Evolutionary conservation across 2,888 invertebrate species (phyloP).

Genomic region (Escarpia spicata): DNA sequence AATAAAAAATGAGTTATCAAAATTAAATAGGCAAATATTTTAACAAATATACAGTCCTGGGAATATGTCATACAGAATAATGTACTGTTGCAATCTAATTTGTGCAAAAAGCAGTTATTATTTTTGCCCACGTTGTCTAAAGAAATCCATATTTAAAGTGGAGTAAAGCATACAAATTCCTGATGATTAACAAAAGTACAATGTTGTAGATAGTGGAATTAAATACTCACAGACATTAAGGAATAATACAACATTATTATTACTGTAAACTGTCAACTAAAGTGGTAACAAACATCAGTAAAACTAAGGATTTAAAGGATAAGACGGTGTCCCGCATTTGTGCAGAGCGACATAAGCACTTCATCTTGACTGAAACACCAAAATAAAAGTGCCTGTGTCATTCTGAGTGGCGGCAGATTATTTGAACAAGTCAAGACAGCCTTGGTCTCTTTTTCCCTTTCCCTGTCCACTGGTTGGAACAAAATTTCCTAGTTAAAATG

Average conservation of each 20-base stretch:
- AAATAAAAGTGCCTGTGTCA: background rate
- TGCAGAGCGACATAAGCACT: no score
- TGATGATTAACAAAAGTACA: background rate
- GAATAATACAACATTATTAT: background rate
- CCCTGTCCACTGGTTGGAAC: background rate
- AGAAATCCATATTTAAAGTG: background rate
- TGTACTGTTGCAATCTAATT: no score
- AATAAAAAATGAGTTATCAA: background rate
- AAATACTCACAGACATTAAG: background rate
- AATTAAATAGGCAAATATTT: background rate
- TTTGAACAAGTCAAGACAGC: background rate
- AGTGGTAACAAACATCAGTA: background rate
- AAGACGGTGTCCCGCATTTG: no score
- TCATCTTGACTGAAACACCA: no score
- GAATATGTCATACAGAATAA: background rate
- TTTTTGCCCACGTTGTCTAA: no score
- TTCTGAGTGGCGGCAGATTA: background rate
- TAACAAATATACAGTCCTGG: background rate
- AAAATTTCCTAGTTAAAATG: no score
- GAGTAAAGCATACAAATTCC: background rate
- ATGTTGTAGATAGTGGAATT: background rate
- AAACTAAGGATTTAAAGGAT: background rate
- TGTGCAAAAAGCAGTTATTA: no score
- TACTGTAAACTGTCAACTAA: conserved; percentile 4
- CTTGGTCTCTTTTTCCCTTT: background rate